A percentile compares a stretch with the other conserved stretches of the same genome.
phyloP scores from a whole-genome alignment of 2,888 invertebrate genomes.

The Lasioglossum pauxillum region DNA sequence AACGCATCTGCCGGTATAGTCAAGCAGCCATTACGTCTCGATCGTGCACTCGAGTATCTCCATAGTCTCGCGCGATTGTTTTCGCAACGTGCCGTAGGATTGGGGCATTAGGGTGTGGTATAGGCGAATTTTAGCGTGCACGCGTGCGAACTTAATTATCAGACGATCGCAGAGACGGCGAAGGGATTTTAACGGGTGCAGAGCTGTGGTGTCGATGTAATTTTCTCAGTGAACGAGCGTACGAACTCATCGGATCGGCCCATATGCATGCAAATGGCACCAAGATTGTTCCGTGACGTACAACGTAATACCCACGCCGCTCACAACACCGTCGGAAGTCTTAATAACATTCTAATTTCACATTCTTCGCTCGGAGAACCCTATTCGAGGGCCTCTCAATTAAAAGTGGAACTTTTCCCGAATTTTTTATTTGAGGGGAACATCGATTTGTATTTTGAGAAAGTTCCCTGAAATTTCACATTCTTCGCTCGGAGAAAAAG shows the following conservation, averaged over 20 bases:
- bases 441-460: background rate
- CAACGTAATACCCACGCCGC: constrained; percentile 41
- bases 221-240: constrained; percentile 53
- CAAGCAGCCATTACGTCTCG: too few relatives aligned
- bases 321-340: constrained; percentile 29
- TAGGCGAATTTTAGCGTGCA: constrained; percentile 31
- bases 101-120: background rate
- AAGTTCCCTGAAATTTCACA: too few relatives aligned
- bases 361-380: constrained; percentile 52
- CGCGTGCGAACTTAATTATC: constrained; percentile 54
- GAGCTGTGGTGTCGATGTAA: constrained; percentile 46
- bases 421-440: background rate
- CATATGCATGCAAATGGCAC: constrained; percentile 65
- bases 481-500: too few relatives aligned
- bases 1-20: background rate
- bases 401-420: background rate
- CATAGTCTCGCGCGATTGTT: constrained; percentile 20
- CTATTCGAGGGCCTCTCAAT: background rate
- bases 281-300: constrained; percentile 51
- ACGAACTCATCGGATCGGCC: constrained; percentile 45
- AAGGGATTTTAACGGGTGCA: constrained; percentile 43
- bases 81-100: background rate
- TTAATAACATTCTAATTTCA: constrained; percentile 63
- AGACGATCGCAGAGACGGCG: background rate
- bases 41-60: background rate